Evolutionary conservation across 2,113 vertebrate species (phyloP).

Genomic region (Nipponia nippon): DNA sequence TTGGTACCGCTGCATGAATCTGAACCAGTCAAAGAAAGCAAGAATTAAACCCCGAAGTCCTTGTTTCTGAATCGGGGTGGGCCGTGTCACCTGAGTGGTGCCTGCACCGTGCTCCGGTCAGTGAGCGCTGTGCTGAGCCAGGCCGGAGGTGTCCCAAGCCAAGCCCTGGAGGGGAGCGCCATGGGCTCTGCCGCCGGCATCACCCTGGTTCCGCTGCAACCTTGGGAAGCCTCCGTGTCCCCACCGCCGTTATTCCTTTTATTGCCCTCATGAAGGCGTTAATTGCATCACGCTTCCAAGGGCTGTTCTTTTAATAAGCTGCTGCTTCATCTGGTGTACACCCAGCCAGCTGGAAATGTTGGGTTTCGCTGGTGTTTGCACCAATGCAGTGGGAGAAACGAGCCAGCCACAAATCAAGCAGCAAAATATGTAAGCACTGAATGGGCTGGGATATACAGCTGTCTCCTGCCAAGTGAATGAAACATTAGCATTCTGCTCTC

Average conservation of each 20-base stretch:
- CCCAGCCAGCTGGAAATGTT: not conserved
- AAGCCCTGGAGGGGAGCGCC: not conserved
- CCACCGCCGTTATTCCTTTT: not conserved
- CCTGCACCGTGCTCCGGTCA: rapidly evolving
- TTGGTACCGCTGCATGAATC: not conserved
- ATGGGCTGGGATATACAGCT: not conserved
- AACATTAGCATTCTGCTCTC: not conserved
- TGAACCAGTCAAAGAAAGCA: not conserved
- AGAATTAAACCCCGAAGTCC: not conserved
- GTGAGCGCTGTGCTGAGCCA: rapidly evolving
- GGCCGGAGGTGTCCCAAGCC: not conserved
- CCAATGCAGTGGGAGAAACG: not conserved
- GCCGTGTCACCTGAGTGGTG: rapidly evolving
- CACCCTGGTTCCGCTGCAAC: rapidly evolving
- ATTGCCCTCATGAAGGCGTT: not conserved
- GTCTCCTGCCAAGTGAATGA: not conserved
- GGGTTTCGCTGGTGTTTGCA: not conserved
- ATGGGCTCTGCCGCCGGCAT: not conserved
- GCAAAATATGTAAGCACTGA: not conserved
- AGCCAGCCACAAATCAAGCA: not conserved
- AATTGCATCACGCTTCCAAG: not conserved
- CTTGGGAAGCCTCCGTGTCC: not conserved
- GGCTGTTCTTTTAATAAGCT: not conserved
- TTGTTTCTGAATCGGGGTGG: not conserved
- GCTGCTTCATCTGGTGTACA: not conserved